Evolutionary conservation across 30 jellyfish, hydroid and myxozoan species (phyloP).

Genomic region (Pelagia noctiluca): DNA sequence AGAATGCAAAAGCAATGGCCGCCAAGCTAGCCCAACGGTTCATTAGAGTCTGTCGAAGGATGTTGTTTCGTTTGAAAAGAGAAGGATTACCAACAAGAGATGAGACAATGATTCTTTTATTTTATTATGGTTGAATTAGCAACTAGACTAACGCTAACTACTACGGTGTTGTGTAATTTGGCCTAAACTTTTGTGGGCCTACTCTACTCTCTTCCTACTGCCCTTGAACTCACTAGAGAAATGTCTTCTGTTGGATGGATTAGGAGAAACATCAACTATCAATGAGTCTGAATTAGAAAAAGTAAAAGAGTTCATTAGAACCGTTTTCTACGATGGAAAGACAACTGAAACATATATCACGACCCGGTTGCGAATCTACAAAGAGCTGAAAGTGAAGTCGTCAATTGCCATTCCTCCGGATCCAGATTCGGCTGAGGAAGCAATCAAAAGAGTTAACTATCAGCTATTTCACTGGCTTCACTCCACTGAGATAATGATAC

Average conservation of each 20-base stretch:
- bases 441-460: slow-evolving; percentile 34
- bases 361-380: slow-evolving; percentile 17
- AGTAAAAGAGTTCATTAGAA: neutral
- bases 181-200: no score
- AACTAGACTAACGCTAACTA: no score
- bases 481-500: neutral
- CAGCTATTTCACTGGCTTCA: slow-evolving; percentile 45
- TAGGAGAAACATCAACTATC: slow-evolving; percentile 17
- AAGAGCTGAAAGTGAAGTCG: slow-evolving; percentile 18
- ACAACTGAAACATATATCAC: slow-evolving; percentile 7
- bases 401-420: slow-evolving; percentile 29
- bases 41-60: no score
- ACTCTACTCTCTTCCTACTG: no score
- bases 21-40: no score
- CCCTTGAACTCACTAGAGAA: neutral
- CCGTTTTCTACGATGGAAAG: neutral
- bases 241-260: neutral
- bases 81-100: no score
- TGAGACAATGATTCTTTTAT: no score
- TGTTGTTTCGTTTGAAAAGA: no score
- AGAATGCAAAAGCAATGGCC: no score
- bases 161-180: no score
- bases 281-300: slow-evolving; percentile 8
- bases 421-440: slow-evolving; percentile 41
- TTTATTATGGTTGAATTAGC: no score